Conservation (phyloP, 1,140 invertebrate genomes). For the Brachionus calyciflorus region DNA sequence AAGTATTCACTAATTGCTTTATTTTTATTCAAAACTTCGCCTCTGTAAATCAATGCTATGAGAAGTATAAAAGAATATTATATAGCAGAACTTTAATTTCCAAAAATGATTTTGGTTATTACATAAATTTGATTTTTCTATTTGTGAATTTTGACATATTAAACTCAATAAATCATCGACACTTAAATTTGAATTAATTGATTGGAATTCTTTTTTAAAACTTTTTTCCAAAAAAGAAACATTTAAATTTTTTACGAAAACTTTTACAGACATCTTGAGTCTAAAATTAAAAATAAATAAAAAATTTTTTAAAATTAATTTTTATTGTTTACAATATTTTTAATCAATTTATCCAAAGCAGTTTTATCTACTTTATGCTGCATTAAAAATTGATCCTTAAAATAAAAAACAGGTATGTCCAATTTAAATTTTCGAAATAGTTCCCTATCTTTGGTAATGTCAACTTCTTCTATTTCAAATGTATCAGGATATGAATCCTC, state of each 20-base stretch:
- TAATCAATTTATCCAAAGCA: conserved; percentile 55
- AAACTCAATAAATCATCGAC: neutral
- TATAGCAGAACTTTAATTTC: neutral
- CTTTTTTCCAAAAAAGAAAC: conserved; percentile 21
- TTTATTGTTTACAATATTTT: conserved; percentile 46
- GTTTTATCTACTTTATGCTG: conserved; percentile 71
- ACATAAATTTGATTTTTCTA: conserved; percentile 12
- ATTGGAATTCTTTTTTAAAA: neutral
- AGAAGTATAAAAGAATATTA: neutral
- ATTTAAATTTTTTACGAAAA: conserved; percentile 28
- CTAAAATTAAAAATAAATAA: neutral
- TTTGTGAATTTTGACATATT: neutral
- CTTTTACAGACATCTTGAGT: conserved; percentile 4
- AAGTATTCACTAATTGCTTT: conserved; percentile 17
- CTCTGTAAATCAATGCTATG: conserved; percentile 4
- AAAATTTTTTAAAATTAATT: neutral
- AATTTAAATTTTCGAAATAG: conserved; percentile 74
- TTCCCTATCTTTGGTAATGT: conserved; percentile 72
- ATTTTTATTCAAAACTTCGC: conserved; percentile 18
- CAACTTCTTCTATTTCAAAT: conserved; percentile 66
- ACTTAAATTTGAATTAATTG: neutral
- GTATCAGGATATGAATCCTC: conserved; percentile 54
- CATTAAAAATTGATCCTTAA: conserved; percentile 77
- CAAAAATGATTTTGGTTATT: neutral
- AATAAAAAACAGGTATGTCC: conserved; percentile 81